Conservation (phyloP, 2,113 vertebrate genomes). For the Rhabdornis inornatus region DNA sequence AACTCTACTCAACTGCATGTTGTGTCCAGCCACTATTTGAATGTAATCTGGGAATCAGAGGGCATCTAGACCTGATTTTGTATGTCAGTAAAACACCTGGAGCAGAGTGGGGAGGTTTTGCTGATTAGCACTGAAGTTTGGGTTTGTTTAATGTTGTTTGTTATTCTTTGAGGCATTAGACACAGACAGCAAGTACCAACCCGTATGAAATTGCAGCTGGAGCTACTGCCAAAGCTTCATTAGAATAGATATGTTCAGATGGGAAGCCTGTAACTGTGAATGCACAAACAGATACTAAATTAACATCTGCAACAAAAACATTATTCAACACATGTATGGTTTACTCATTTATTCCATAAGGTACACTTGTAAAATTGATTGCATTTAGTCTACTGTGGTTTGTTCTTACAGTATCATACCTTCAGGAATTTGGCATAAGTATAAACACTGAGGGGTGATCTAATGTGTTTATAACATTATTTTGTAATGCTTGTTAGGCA, state of each 20-base stretch:
- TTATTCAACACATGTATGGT: neutral
- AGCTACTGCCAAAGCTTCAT: slow-evolving; percentile 44
- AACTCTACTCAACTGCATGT: neutral
- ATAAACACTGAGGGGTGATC: slow-evolving; percentile 24
- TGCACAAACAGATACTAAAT: slow-evolving; percentile 28
- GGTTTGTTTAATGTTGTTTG: slow-evolving; percentile 1
- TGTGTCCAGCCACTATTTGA: neutral
- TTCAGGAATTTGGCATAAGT: slow-evolving; percentile 48
- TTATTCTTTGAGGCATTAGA: slow-evolving; percentile 3
- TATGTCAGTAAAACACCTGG: neutral
- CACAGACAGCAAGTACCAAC: neutral
- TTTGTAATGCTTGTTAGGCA: neutral
- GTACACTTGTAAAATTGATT: slow-evolving; percentile 1
- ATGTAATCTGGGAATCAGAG: neutral
- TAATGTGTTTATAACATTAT: slow-evolving; percentile 34
- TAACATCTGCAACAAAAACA: slow-evolving; percentile 48
- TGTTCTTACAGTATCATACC: slow-evolving; percentile 28
- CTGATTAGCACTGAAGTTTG: neutral
- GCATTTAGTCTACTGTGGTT: slow-evolving; percentile 26
- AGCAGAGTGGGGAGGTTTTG: neutral
- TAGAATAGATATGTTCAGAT: neutral
- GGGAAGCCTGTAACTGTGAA: slow-evolving; percentile 10
- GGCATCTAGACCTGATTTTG: neutral
- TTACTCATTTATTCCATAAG: slow-evolving; percentile 23
- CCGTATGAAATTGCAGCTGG: neutral